Base-by-base conservation (phyloP, 2,797 vertebrate species). In the Anomalospiza imberbis region DNA sequence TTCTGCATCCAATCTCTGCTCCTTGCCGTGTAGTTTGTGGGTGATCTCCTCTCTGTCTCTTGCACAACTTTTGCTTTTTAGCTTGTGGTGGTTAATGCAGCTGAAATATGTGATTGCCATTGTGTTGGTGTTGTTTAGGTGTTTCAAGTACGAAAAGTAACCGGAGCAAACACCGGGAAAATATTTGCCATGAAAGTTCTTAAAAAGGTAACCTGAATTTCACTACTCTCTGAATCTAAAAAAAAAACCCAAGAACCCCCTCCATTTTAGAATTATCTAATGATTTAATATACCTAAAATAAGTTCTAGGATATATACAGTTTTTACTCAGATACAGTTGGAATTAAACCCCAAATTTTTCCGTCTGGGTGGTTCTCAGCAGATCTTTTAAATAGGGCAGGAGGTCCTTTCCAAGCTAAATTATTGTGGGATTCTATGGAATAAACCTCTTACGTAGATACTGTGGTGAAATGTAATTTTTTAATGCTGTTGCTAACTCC, bases 171-270 rank as follows among this genome's bases (percentile, higher is more conserved):
- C 95, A 98, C 98, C 11, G 98, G 99, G 95, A 99, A 99, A 94
- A 99, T 99, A 97, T 99, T 99, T 98, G 99, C 99, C 53, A 99
- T 99, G 99, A 99, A 99, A 92, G 99, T 99, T 94, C 98, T 99
- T 95, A 99, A 99, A 98, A 99, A 99, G 98, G 99, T 99, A 97
- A 98, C 81, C 81, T 42, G 31, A 22, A 31, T 63, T 66, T 78
- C 18, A 17, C 24, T 93, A 0, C 44, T 78, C 1, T 47, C 36
- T 71, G 22, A 65, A n/a, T 60, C 51, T 32, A 7, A 42, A 68
- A 50, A n/a, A 45, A 31, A 4, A 44, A n/a, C n/a, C n/a, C n/a
- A n/a, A n/a, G n/a, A n/a, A n/a, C n/a, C n/a, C n/a, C 29, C 12
- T 75, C 18, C 32, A 11, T 62, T 74, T 75, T 72, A 40, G 16